These are phyloP conservation scores for Syngnathus floridae DNA, from an alignment of 2,113 vertebrate species.

Conservation along the genomic window DNA sequence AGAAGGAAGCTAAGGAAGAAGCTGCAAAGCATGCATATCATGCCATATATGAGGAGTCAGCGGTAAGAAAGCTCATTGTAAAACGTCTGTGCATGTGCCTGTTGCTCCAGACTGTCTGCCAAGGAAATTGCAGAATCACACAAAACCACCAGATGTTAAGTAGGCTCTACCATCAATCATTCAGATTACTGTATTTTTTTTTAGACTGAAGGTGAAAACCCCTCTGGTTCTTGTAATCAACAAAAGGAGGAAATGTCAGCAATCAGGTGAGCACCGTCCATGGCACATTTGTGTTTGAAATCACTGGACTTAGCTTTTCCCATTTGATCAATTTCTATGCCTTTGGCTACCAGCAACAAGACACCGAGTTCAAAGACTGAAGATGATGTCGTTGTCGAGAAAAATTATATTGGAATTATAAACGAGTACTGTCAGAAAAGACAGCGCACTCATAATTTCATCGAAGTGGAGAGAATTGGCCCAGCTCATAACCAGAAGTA, in stretches of 20 bases:
- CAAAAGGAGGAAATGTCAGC: constrained; percentile 2
- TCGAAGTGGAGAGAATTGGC: constrained; percentile 28
- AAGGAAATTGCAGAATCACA: no score
- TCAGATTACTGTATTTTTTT: constrained; percentile 12
- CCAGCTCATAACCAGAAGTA: constrained; percentile 56
- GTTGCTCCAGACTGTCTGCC: no score
- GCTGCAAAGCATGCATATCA: constrained; percentile 55
- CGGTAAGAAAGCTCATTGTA: neutral
- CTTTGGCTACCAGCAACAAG: constrained; percentile 23
- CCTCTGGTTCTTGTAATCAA: neutral
- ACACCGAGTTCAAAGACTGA: constrained; percentile 8
- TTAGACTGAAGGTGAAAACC: constrained; percentile 32
- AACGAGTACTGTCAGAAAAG: constrained; percentile 50
- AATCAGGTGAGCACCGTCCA: constrained; percentile 35
- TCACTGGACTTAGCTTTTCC: neutral
- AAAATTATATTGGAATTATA: constrained; percentile 50
- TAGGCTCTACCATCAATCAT: neutral
- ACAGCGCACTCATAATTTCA: neutral
- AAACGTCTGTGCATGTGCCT: no score
- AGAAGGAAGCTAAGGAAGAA: constrained; percentile 61
- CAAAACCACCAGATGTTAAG: neutral
- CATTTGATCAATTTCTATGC: neutral
- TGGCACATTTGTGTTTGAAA: neutral
- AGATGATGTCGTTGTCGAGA: constrained; percentile 3
- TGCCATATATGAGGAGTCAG: neutral